Conservation (phyloP, 2,888 invertebrate genomes). For the Epinotia bilunana region DNA sequence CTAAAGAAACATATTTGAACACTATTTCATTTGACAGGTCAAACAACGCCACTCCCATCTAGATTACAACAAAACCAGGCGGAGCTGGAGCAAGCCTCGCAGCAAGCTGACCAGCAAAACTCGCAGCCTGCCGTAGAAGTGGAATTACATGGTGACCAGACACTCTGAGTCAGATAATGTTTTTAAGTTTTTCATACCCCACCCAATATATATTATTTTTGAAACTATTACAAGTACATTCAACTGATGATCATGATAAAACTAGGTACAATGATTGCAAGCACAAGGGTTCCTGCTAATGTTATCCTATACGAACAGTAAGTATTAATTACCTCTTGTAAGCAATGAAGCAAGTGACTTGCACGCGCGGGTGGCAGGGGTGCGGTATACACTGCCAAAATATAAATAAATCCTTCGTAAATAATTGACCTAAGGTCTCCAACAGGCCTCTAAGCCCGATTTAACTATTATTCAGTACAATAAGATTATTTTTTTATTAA, state of each 20-base stretch:
- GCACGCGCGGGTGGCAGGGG: slow-evolving; percentile 22
- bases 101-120: slow-evolving; percentile 64
- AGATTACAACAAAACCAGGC: slow-evolving; percentile 75
- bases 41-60: slow-evolving; percentile 79
- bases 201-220: slow-evolving; percentile 41
- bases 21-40: slow-evolving; percentile 59
- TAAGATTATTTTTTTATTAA: slow-evolving; percentile 32
- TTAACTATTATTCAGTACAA: slow-evolving; percentile 30
- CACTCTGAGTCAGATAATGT: slow-evolving; percentile 63
- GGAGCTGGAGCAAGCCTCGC: slow-evolving; percentile 57
- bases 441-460: slow-evolving; percentile 13
- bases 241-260: slow-evolving; percentile 1
- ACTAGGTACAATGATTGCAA: slow-evolving; percentile 21
- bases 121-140: slow-evolving; percentile 68
- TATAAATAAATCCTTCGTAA: slow-evolving; percentile 6
- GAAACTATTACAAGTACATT: slow-evolving; percentile 25
- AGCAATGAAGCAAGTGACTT: slow-evolving; percentile 36
- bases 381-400: slow-evolving; percentile 29
- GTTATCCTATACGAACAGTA: slow-evolving; percentile 26
- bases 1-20: not conserved
- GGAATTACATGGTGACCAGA: slow-evolving; percentile 68
- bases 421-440: not conserved
- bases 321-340: slow-evolving; percentile 40
- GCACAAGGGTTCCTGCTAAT: slow-evolving; percentile 28
- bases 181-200: slow-evolving; percentile 41